Evolutionary conservation across 1,140 invertebrate species (phyloP).

Genomic region (Listronotus bonariensis): DNA sequence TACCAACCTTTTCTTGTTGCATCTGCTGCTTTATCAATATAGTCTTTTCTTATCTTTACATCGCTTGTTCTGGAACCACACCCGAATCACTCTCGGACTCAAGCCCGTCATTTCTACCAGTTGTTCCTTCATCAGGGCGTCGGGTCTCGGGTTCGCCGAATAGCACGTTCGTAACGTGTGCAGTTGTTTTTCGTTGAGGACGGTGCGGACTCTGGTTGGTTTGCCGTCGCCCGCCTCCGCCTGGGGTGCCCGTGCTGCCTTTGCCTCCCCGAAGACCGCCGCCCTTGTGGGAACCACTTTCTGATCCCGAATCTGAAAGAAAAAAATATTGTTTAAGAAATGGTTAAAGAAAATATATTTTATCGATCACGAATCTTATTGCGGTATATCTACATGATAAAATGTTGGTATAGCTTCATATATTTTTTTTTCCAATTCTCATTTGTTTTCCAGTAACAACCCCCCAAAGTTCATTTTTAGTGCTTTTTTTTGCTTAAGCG

Average conservation of each 20-base stretch:
- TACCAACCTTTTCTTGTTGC: slow-evolving; percentile 94
- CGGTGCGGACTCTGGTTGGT: slow-evolving; percentile 94
- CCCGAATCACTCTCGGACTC: slow-evolving; percentile 92
- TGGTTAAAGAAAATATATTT: too few relatives aligned
- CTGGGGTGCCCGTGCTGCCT: slow-evolving; percentile 61
- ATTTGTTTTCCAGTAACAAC: too few relatives aligned
- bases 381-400: too few relatives aligned
- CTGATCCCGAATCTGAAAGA: slow-evolving; percentile 78
- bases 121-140: slow-evolving; percentile 99
- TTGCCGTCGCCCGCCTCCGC: too few relatives aligned
- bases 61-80: slow-evolving; percentile 99
- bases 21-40: slow-evolving; percentile 97
- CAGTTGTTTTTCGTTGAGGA: slow-evolving; percentile 97
- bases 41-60: slow-evolving; percentile 99
- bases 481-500: too few relatives aligned
- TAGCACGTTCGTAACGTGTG: slow-evolving; percentile 95
- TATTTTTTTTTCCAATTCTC: too few relatives aligned
- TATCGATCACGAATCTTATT: too few relatives aligned
- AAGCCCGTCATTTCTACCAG: slow-evolving; percentile 98
- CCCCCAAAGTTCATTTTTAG: too few relatives aligned
- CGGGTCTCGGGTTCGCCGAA: slow-evolving; percentile 94
- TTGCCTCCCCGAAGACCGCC: slow-evolving; percentile 60
- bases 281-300: slow-evolving; percentile 82
- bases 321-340: slow-evolving; percentile 2
- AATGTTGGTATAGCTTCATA: too few relatives aligned